Base-by-base conservation (phyloP, 2,113 vertebrate species). In the Strigops habroptila region DNA sequence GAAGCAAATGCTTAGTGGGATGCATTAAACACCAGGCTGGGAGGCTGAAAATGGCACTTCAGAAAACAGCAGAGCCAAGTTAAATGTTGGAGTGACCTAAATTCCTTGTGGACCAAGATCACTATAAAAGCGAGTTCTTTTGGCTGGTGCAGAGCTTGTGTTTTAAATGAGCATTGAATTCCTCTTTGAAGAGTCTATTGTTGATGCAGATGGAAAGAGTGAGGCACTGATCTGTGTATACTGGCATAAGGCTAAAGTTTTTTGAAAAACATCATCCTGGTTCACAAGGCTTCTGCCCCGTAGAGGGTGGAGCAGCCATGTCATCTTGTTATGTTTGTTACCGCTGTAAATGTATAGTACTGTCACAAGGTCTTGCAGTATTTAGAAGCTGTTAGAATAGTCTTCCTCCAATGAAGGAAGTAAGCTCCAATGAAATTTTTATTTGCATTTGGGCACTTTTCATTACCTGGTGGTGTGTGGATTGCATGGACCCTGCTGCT, bases 141-240 rank as follows among this genome's bases (percentile, higher is more conserved):
- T 30, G 59, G 10, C 68, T 57, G 88, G 24, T 33, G 44, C 44
- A 24, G 6, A 31, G 71, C 25, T 7, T 27, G 22, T 46, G 1
- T 41, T 67, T 30, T 19, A 22, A 19, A 19, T 4, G 30, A 18
- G 43, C 28, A 7, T 2, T 10, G 31, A 28, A 0, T 41, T 60
- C 39, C 16, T 48, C 35, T 17, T 33, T 10, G 52, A 8, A 49
- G 15, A 19, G 48, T 41, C 71, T 52, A 0, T 1, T 25, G 60
- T 6, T 30, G 71, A 22, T 17, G 33, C 31, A 18, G 27, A 31
- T 22, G 15, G 12, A 21, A n/a, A 9, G 55, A 10, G 3, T 6
- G 52, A 31, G 9, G 48, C 14, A 3, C 0, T 4, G 35, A 8
- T n/a, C 51, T 16, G 0, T 18, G 70, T 70, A 49, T 1, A 1